Evolutionary conservation across 1,140 invertebrate species (phyloP), one percentile per base, ranked within the genome.

Genomic region (Sitobion miscanthi): DNA sequence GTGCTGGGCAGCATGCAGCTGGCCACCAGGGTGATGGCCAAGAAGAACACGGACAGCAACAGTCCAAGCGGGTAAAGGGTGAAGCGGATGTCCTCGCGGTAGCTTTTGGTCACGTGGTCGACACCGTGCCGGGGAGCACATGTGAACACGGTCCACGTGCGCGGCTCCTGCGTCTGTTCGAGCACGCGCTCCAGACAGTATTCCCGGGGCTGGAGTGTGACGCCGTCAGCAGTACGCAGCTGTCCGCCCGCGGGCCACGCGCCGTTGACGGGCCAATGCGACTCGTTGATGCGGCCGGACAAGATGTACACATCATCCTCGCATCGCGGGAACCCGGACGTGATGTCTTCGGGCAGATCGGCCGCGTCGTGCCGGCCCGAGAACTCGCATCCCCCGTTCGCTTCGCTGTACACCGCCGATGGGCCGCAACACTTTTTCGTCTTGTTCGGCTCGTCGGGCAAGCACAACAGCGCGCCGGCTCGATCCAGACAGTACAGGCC

Each of bases 1-100:
- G 97, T 97, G 35, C 97, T 96, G 49, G 97, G 97, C 94, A 98
- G 95, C 94, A 97, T 96, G 94, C 97, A 97, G 17, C 97, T 97
- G 5, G 97, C 96, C 8, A 96, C 96, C 94, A 98, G 95, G 52
- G 97, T 98, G 7, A 97, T 97, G 25, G 97, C 96, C 95, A 98
- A 95, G 95, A 98, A 98, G 90, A 97, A 96, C 6, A 97, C 97
- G 93, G 97, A 97, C 93, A 98, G 96, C 91, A 97, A 96, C 94
- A 98, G 96, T 83, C 97, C 97, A n/a, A 97, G 96, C 77, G 97
- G 96, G 94, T 98, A 97, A 54, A 98, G 95, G 1, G 96, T 96
- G 94, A 97, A 96, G 30, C 96, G 95, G 45, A 97, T 94, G 94
- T 96, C 96, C 94, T 94, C 93, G 94, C 95, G 89, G 14, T 95